phyloP scores from a whole-genome alignment of 2,113 vertebrate species.

The Tapirus terrestris region DNA sequence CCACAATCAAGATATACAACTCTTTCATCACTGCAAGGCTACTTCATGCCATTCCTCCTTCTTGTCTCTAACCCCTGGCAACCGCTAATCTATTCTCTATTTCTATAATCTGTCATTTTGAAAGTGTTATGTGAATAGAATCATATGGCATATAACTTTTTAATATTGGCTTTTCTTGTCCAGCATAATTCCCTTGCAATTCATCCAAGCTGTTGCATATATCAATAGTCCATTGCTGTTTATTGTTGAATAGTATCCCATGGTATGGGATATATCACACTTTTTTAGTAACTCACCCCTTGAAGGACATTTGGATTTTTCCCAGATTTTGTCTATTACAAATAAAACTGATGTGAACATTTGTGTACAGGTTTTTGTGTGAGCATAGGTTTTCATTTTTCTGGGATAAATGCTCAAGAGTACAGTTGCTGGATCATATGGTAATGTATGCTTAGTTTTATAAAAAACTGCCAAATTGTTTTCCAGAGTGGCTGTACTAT shows the following conservation, averaged over 20 bases:
- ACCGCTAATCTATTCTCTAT: background rate
- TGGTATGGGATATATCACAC: background rate
- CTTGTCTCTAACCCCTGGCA: background rate
- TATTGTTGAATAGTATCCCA: background rate
- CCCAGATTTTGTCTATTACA: background rate
- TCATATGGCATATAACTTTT: background rate
- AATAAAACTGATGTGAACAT: background rate
- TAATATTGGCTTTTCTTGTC: background rate
- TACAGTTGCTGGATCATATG: background rate
- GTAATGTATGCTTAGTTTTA: background rate
- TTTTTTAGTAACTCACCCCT: background rate
- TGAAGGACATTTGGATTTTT: background rate
- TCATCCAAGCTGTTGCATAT: background rate
- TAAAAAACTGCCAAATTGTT: background rate
- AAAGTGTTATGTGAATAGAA: background rate
- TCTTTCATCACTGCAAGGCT: background rate
- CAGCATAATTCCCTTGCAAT: background rate
- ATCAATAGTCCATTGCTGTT: background rate
- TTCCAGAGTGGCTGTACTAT: background rate
- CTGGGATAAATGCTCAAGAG: background rate
- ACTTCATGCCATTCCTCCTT: background rate
- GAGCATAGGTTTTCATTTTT: conserved; percentile 12
- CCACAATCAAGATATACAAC: background rate
- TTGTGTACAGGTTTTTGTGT: background rate
- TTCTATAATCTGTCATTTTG: background rate